phyloP scores from a whole-genome alignment of 2,113 vertebrate species.

The Aegotheles bennettii region DNA sequence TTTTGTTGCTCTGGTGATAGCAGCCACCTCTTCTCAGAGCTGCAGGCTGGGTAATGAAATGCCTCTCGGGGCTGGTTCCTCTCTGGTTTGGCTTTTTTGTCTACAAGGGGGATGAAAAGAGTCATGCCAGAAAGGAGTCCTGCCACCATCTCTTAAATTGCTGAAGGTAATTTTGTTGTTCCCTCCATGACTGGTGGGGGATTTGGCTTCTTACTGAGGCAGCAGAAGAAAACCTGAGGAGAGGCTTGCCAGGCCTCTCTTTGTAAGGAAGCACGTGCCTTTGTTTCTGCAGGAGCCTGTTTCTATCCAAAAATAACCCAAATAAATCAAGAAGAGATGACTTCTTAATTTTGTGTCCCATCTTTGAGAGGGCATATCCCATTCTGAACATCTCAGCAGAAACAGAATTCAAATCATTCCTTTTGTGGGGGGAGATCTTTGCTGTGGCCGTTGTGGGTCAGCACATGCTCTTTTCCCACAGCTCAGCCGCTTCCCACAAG shows the following conservation, averaged over 20 bases:
- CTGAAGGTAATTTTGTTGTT: not conserved
- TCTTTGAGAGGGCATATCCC: not conserved
- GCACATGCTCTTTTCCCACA: rapidly evolving
- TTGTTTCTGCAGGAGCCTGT: not conserved
- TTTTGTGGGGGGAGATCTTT: not conserved
- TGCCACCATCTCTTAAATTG: not conserved
- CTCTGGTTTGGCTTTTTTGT: not conserved
- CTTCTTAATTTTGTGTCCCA: not conserved
- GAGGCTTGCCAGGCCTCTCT: not conserved
- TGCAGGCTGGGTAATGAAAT: not conserved
- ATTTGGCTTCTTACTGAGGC: not conserved
- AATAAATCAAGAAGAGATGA: not conserved
- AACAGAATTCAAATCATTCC: not conserved
- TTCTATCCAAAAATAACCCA: not conserved
- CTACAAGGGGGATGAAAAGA: not conserved
- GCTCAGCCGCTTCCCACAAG: rapidly evolving
- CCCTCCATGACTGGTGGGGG: not conserved
- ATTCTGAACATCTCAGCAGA: not conserved
- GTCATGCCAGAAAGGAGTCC: not conserved
- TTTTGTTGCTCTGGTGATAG: constrained; percentile 40
- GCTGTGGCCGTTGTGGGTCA: not conserved
- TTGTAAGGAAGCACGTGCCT: not conserved
- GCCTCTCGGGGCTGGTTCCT: not conserved
- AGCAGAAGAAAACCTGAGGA: not conserved
- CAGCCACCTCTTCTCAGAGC: not conserved